These are phyloP conservation scores for Halcyon chelicuti DNA, from an alignment of 2,797 vertebrate species.

Conservation along the genomic window DNA sequence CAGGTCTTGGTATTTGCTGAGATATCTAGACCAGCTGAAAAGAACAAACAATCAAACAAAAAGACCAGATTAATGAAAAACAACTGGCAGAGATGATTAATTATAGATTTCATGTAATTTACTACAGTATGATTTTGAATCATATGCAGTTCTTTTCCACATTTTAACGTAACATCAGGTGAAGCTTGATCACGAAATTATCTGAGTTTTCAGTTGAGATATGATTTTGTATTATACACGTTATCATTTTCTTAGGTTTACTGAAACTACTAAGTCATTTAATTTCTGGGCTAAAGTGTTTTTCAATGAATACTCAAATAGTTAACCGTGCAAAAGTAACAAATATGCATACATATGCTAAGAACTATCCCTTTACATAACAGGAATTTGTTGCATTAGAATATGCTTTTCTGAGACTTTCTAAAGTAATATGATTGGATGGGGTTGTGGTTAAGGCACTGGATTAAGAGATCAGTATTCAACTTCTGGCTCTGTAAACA, in stretches of 20 bases:
- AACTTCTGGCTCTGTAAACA: neutral
- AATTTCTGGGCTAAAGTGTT: neutral
- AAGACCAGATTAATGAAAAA: neutral
- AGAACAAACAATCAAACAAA: neutral
- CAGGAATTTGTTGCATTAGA: neutral
- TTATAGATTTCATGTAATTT: neutral
- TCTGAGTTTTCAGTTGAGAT: neutral
- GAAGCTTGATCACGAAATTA: neutral
- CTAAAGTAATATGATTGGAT: neutral
- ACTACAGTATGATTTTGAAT: neutral
- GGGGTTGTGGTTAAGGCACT: neutral
- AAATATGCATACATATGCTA: neutral
- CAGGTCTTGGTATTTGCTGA: neutral
- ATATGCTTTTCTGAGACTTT: neutral
- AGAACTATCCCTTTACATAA: neutral
- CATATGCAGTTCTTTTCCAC: neutral
- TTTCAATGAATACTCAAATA: neutral
- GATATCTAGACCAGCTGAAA: neutral
- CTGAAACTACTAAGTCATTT: neutral
- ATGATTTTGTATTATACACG: neutral
- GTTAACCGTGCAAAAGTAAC: neutral
- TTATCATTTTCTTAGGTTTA: neutral
- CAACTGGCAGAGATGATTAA: neutral
- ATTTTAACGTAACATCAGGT: neutral
- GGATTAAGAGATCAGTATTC: neutral